Base-by-base conservation (phyloP, 2,797 vertebrate species). In the Poecilia gillii region DNA sequence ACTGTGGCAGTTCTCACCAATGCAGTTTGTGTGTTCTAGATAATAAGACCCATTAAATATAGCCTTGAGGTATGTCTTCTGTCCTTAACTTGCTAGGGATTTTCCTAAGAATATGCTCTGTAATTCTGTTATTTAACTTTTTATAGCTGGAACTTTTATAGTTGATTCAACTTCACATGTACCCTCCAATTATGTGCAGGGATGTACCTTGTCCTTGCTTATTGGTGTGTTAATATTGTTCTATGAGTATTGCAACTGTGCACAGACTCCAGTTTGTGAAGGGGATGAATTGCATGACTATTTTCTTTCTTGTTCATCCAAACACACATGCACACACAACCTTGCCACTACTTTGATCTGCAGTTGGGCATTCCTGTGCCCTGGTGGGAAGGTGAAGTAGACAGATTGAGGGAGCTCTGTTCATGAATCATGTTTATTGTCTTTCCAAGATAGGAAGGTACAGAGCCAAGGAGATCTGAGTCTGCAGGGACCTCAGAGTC, bases 381-480 rank as follows among this genome's bases (percentile, higher is more conserved):
- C 79, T 72, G 81, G 81, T 75, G 86, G 90, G 90, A 80, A 80
- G 85, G 77, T 87, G 78, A 80, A 88, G 87, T 72, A 73, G 90
- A 88, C 81, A 82, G 87, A 87, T 85, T 41, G 76, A 80, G 87
- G 84, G 81, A 76, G 81, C 71, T 82, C 47, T 11, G 25, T 39
- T 72, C 53, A 93, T 94, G 93, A 94, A 94, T 95, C 47, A 78
- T 81, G 59, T 84, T 84, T 87, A 94, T 94, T 94, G 93, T 94
- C 83, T 74, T 84, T 75, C 82, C 36, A 55, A 84, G 85, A 85
- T 84, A 73, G 85, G 76, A 79, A 49, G 85, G 75, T 86, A 84
- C 68, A 80, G 80, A 78, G 68, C 85, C 78, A 82, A 82, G 84
- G 84, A 90, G 91, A 91, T 87, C 87, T 64, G 85, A 86, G 86